Evolutionary conservation across 92 coral and sea anemone genomes (phyloP), one percentile per base, ranked within the genome.

Genomic region (Porites rus): DNA sequence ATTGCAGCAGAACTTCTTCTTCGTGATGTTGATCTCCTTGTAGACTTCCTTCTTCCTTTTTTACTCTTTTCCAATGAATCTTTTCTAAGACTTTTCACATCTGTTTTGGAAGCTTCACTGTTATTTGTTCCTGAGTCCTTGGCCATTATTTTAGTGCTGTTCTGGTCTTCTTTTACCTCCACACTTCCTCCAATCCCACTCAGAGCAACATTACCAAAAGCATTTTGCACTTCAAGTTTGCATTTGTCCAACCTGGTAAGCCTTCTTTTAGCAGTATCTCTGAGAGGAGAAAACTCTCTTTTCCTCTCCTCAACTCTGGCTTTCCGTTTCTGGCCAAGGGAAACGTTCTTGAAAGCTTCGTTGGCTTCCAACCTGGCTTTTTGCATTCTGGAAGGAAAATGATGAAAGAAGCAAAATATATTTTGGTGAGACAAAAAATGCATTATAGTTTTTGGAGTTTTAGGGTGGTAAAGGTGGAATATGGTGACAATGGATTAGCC

Each of bases 331-430:
- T 91, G 82, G 14, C 97, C 97, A 65, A 94, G 93, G 22, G 88
- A 69, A 81, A 94, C 76, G 75, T 88, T 91, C 88, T 87, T 90
- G 74, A 94, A 94, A 51, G 95, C 93, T 61, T 86, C 85, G 60
- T 84, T 92, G 6, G 95, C 94, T 78, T 94, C 98, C 84, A 84
- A 64, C 59, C 91, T 94, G 71, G 98, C 95, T 59, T 74, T 88
- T 78, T 94, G 91, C 92, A 94, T 88, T 87, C 98, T 94, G 67
- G 11, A 58, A 20, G 17, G 56, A 71, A 63, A 24, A 78, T 4
- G 14, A 18, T 19, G n/a, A 2, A 51, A 21, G 0, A 46, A 20
- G 9, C 13, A 18, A 21, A 38, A 38, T 38, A 38, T 38, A 2
- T 38, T 38, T 38, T 4, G 5, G 46, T 4, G 46, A 6, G 46